Evolutionary conservation across 2,888 invertebrate species (phyloP).

Genomic region (Acutogordius australiensis): DNA sequence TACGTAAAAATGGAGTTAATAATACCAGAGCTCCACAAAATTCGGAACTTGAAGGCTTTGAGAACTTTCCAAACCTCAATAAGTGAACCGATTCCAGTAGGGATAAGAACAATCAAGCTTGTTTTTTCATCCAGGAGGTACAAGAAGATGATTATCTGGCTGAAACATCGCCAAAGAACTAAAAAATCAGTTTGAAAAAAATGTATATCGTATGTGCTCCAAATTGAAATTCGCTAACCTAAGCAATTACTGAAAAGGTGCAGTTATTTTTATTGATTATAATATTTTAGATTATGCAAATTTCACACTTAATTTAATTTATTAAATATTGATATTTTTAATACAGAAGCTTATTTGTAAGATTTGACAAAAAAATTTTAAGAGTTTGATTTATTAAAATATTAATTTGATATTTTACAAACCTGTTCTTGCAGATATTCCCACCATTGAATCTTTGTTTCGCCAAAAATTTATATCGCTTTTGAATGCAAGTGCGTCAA

Average conservation of each 20-base stretch:
- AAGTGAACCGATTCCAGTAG: constrained; percentile 49
- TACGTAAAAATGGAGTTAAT: neutral
- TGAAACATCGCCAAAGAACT: constrained; percentile 70
- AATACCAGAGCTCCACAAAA: constrained; percentile 24
- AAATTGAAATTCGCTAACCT: too few relatives aligned
- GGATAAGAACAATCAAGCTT: constrained; percentile 53
- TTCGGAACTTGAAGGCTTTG: constrained; percentile 50
- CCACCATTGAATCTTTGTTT: constrained; percentile 46
- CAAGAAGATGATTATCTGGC: constrained; percentile 58
- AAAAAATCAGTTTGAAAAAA: constrained; percentile 10
- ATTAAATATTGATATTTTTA: too few relatives aligned
- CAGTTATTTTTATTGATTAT: too few relatives aligned
- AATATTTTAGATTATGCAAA: too few relatives aligned
- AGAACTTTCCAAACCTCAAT: constrained; percentile 93
- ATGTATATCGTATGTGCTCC: constrained; percentile 13
- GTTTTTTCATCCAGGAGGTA: constrained; percentile 70
- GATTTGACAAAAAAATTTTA: too few relatives aligned
- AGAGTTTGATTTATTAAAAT: too few relatives aligned
- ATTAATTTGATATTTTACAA: too few relatives aligned
- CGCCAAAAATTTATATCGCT: constrained; percentile 88
- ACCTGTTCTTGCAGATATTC: constrained; percentile 49
- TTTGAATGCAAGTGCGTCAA: constrained; percentile 87
- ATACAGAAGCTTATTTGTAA: too few relatives aligned
- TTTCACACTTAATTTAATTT: too few relatives aligned
- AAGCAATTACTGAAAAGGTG: too few relatives aligned